Percentiles rank a stretch among this genome's conserved stretches.
These are phyloP conservation scores for Dermatemys mawii DNA, from an alignment of 2,113 vertebrate species.

Conservation along the genomic window DNA sequence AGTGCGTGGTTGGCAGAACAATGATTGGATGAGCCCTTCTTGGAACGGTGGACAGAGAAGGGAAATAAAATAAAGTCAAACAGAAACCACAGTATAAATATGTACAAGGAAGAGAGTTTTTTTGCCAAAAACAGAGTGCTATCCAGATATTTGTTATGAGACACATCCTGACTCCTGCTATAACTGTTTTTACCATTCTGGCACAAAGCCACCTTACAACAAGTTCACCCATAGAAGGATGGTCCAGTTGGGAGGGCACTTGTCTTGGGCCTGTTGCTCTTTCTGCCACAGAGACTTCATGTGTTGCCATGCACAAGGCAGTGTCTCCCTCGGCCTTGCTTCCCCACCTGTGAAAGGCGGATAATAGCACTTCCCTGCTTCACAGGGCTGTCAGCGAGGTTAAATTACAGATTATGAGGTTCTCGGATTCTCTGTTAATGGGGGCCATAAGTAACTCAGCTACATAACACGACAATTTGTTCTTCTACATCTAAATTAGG, in stretches of 20 bases:
- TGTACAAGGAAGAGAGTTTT: neutral
- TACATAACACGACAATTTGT: neutral
- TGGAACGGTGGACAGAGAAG: neutral
- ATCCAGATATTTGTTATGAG: neutral
- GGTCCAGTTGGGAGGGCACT: neutral
- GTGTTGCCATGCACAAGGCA: neutral
- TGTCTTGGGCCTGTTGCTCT: neutral
- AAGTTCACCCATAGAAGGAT: neutral
- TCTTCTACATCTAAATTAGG: neutral
- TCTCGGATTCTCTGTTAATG: accelerated
- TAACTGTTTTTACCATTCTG: neutral
- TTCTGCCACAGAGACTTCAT: neutral
- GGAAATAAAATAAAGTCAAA: neutral
- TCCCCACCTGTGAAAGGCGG: neutral
- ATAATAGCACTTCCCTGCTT: neutral
- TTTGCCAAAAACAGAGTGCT: neutral
- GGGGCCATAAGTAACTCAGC: accelerated
- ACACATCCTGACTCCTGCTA: neutral
- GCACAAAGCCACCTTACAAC: neutral
- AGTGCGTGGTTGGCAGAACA: neutral
- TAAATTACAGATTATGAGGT: neutral
- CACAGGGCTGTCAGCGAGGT: neutral
- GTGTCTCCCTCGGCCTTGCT: neutral
- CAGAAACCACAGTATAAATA: neutral
- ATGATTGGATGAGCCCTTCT: neutral